Percentiles rank a stretch among this genome's conserved stretches.
phyloP scores from a whole-genome alignment of 2,113 vertebrate species.

The human (Homo sapiens) region GRCh38 chr15:34465001-34465500 shows the following conservation, averaged over 20 bases:
- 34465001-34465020: neutral
- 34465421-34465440: neutral
- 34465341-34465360: neutral
- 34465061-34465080: neutral
- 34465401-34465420: neutral
- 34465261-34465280: too few species aligned
- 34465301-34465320: neutral
- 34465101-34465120: neutral
- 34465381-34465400: neutral
- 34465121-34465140: neutral
- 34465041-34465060: neutral
- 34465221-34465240: neutral
- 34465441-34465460: neutral
- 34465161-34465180: neutral
- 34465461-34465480: neutral
- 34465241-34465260: neutral
- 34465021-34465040: neutral
- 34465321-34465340: neutral
- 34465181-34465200: neutral
- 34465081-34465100: neutral
- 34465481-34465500: neutral
- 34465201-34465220: neutral
- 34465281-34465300: neutral
- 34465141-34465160: neutral
- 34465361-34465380: neutral